Evolutionary conservation across 2,888 invertebrate species (phyloP).

Genomic region (Brassicogethes aeneus): DNA sequence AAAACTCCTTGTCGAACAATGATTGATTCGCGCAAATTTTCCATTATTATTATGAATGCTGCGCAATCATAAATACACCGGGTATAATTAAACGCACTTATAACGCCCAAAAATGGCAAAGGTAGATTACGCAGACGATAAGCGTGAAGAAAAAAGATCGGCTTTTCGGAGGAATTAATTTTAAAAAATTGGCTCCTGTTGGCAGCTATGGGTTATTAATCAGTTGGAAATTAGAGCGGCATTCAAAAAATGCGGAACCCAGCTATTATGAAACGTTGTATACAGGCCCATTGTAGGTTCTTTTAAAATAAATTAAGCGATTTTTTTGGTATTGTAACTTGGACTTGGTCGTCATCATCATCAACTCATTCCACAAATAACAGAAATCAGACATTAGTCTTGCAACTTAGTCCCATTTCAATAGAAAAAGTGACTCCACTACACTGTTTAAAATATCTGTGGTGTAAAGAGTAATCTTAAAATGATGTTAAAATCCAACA

Average conservation of each 20-base stretch:
- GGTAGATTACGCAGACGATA: background rate
- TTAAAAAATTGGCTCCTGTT: conserved; percentile 16
- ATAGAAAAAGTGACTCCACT: too few relatives aligned
- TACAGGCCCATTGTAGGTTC: too few relatives aligned
- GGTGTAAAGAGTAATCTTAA: too few relatives aligned
- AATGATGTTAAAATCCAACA: too few relatives aligned
- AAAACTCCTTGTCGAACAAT: conserved; percentile 1
- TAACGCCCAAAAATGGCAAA: conserved; percentile 7
- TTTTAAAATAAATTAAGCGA: too few relatives aligned
- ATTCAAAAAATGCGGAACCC: background rate
- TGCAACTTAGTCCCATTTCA: too few relatives aligned
- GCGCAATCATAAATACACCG: background rate
- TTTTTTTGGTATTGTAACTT: too few relatives aligned
- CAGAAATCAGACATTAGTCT: too few relatives aligned
- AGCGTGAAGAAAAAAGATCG: background rate
- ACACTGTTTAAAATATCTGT: too few relatives aligned
- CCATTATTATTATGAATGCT: background rate
- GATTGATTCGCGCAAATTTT: conserved; percentile 1
- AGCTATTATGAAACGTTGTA: too few relatives aligned
- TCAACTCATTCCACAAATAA: too few relatives aligned
- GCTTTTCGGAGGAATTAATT: conserved; percentile 14
- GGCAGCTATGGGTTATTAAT: conserved; percentile 7
- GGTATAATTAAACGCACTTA: conserved; percentile 12
- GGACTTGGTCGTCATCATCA: too few relatives aligned
- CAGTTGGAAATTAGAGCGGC: background rate